Conservation (phyloP, 1,140 invertebrate genomes). For the Aphis craccivora region DNA sequence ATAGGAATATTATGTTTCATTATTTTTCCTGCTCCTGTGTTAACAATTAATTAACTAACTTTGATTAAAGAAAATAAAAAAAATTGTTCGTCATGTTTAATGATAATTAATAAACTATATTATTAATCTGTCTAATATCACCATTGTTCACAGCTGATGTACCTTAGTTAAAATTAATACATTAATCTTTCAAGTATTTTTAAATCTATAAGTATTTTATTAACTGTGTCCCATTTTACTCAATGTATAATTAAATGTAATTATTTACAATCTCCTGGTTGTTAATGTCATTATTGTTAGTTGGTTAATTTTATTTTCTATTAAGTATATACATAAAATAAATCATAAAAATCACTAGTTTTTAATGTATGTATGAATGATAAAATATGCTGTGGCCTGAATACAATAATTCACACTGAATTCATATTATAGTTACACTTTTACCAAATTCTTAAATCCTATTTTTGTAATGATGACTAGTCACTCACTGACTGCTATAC, state of each 20-base stretch:
- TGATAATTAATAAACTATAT: slow-evolving; percentile 32
- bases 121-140: slow-evolving; percentile 6
- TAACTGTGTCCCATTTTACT: not conserved
- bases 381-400: not conserved
- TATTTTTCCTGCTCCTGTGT: slow-evolving; percentile 38
- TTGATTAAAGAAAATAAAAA: slow-evolving; percentile 24
- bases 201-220: not conserved
- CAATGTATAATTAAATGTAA: not conserved
- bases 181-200: slow-evolving; percentile 15
- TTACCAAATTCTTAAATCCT: too few species aligned
- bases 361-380: not conserved
- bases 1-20: slow-evolving; percentile 39
- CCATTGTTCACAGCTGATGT: not conserved
- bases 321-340: not conserved
- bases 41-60: slow-evolving; percentile 51
- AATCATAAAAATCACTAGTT: not conserved
- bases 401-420: not conserved
- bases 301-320: not conserved
- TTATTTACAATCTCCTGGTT: not conserved
- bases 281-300: not conserved
- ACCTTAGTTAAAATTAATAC: not conserved
- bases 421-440: too few species aligned
- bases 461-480: too few species aligned
- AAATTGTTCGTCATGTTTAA: not conserved
- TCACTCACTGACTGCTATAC: too few species aligned